These are phyloP conservation scores for Nowickia ferox DNA, from an alignment of 2,888 invertebrate genomes.

Conservation along the genomic window DNA sequence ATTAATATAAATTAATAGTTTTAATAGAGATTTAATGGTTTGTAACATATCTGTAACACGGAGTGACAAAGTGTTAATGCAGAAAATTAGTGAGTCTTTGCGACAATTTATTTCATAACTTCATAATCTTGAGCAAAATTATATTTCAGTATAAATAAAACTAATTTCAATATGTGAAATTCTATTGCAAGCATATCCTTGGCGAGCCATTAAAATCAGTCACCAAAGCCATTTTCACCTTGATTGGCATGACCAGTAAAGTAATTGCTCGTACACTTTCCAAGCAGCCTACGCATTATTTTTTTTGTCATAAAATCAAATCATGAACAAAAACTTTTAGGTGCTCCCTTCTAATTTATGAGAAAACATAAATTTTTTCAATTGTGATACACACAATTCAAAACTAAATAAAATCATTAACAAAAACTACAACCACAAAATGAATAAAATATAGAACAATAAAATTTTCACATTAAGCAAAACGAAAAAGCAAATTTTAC, in stretches of 20 bases:
- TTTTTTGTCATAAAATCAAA: slow-evolving; percentile 40
- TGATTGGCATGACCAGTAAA: background rate
- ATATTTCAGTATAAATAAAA: background rate
- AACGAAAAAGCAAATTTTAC: background rate
- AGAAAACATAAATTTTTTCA: slow-evolving; percentile 64
- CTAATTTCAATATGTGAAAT: background rate
- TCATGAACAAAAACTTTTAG: slow-evolving; percentile 33
- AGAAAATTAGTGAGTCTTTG: no score
- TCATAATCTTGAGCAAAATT: background rate
- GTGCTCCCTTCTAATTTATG: slow-evolving; percentile 72
- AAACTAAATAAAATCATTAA: slow-evolving; percentile 9
- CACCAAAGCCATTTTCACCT: slow-evolving; percentile 27
- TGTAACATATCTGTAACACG: no score
- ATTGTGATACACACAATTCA: slow-evolving; percentile 49
- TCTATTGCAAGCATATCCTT: slow-evolving; percentile 22
- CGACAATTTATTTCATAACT: no score
- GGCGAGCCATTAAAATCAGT: slow-evolving; percentile 8
- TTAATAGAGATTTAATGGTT: no score
- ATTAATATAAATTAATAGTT: no score
- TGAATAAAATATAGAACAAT: slow-evolving; percentile 4
- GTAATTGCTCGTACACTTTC: slow-evolving; percentile 11
- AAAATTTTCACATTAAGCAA: slow-evolving; percentile 21
- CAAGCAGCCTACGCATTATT: slow-evolving; percentile 57
- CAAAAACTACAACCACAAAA: slow-evolving; percentile 39
- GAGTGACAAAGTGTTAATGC: no score